Base-by-base conservation (phyloP, 2,888 invertebrate species). In the Leucophora obtusa region DNA sequence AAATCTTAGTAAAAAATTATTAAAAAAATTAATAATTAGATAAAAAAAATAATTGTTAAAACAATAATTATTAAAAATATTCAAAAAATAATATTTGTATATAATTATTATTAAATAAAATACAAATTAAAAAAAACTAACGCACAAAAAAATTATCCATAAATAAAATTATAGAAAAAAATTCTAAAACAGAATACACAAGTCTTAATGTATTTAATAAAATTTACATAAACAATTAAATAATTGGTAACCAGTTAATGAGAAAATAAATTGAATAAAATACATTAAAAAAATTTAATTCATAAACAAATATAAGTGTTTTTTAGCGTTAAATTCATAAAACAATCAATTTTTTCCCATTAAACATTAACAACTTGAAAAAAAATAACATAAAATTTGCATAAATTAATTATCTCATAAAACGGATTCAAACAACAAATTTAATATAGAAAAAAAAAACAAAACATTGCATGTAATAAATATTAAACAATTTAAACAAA, bases 1-100 rank as follows among this genome's bases (percentile, higher is more conserved):
- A 47, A 51, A n/a, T 47, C 1, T 47, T 43, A 28, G 33, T 17
- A 62, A 58, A 69, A 43, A 43, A 71, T 60, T 53, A 38, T 14
- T 21, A 24, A 14, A 21, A 47, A 33, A 21, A 53, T 6, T 43
- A 10, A 24, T 24, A 24, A 24, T 24, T 24, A 3, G 2, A 3
- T 2, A 5, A 24, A 24, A 28, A 28, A 43, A 63, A 56, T 38
- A 62, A 21, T 35, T 21, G n/a, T 10, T 11, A 43, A 24, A 63
- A 56, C 10, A 62, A 35, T 51, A 47, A 33, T 53, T 28, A 21
- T 51, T 35, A 51, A 65, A 47, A 33, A 53, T 38, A 53, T 51
- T 35, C 8, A 43, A 50, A 7, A 5, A 5, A 47, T n/a, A 35
- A 35, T 4, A 6, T 11, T 28, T 24, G 35, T 24, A 17, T 47